Base-by-base conservation (phyloP, 2,113 vertebrate species). In the Myiozetetes cayanensis region DNA sequence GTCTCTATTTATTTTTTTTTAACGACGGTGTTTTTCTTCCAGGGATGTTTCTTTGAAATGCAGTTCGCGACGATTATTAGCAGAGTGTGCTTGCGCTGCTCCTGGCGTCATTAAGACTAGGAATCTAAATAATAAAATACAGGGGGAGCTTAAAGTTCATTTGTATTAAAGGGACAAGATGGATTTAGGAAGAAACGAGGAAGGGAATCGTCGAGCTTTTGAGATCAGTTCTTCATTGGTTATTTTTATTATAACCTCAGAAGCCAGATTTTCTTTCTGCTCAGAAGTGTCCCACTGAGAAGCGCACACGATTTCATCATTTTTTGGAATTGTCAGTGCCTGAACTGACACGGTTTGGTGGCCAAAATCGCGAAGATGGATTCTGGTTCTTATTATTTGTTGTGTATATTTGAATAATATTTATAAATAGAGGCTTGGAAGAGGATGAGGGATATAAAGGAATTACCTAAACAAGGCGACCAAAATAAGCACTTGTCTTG, bases 11-110 rank as follows among this genome's bases (percentile, higher is more conserved):
- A 49, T 91, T 77, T 80, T 47, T 80, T 91, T 94, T 67, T 87
- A 97, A 93, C 93, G 80, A 89, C 23, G 52, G 66, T 95, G 88
- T 88, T 96, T 95, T 95, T 91, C 77, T 96, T 93, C 87, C 89
- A 96, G 89, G 86, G 93, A 91, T 85, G 89, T 72, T 94, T 92
- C 97, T 97, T 97, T 97, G 97, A 97, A 96, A 97, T 97, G 96
- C 96, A 96, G 83, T 37, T 89, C 70, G 83, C 62, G 77, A 79
- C 88, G 95, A 97, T 96, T 90, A 97, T 90, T 95, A 97, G 95
- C 94, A n/a, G 44, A 96, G 94, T 90, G 96, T 92, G 89, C 91
- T 94, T 91, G 94, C 53, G 46, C 93, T 78, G 90, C 93, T 93
- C 70, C 94, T 97, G 97, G 97, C 96, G 96, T 97, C 96, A 94